Conservation (phyloP, 2,797 vertebrate genomes). For the Pelodytes ibericus region DNA sequence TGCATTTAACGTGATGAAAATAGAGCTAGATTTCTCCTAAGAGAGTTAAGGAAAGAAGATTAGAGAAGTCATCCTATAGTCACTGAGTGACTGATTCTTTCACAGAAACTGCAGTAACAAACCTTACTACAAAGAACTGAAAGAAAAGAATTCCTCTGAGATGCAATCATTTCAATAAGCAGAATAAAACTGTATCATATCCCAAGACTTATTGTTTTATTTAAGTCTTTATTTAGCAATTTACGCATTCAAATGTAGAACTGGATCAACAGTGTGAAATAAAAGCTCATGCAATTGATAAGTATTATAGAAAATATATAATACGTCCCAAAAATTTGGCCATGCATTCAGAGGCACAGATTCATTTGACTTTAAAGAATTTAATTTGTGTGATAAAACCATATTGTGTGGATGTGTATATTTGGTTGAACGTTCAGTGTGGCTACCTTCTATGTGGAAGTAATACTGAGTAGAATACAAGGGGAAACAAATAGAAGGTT, state of each 20-base stretch:
- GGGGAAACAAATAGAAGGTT: too few species aligned
- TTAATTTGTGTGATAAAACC: too few species aligned
- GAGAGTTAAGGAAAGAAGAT: conserved; percentile 51
- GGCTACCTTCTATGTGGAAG: too few species aligned
- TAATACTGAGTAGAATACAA: too few species aligned
- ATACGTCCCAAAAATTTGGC: too few species aligned
- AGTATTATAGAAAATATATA: too few species aligned
- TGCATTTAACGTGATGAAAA: conserved; percentile 53
- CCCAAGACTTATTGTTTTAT: conserved; percentile 16
- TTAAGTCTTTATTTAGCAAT: background rate
- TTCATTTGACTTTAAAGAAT: background rate
- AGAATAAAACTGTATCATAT: conserved; percentile 25
- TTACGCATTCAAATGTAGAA: conserved; percentile 30
- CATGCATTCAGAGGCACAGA: background rate
- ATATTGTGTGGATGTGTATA: too few species aligned
- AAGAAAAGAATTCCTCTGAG: conserved; percentile 33
- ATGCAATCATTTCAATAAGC: conserved; percentile 27
- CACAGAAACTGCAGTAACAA: conserved; percentile 10
- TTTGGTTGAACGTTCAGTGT: too few species aligned
- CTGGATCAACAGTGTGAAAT: conserved; percentile 23
- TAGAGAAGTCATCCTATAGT: conserved; percentile 48
- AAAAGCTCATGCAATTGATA: conserved; percentile 19
- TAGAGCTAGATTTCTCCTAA: conserved; percentile 51
- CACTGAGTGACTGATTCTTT: conserved; percentile 33
- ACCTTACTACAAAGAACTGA: conserved; percentile 22